Evolutionary conservation across 2,113 vertebrate species (phyloP), one percentile per base, ranked within the genome.

Genomic region (Cinclus cinclus): DNA sequence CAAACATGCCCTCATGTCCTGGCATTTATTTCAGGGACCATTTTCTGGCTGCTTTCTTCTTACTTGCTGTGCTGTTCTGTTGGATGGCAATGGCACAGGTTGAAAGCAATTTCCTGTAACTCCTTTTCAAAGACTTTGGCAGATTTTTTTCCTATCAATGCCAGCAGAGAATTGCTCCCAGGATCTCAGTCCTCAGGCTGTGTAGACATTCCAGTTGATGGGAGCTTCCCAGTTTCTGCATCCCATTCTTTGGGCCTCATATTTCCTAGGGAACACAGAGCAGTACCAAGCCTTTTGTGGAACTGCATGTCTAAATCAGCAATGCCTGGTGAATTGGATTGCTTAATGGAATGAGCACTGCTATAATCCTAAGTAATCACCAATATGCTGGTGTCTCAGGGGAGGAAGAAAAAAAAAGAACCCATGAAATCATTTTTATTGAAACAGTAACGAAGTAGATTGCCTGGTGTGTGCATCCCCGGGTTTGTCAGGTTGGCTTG

Each of bases 401-500:
- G 82, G 90, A 89, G 30, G 50, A 14, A 2, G 27, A 13, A 67
- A 80, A 90, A 93, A 62, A 94, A 63, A 65, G 41, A 71, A 47
- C 31, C 56, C 5, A 4, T 76, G 63, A 86, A 96, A 89, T 92
- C 6, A 86, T 68, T 79, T 95, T 95, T 90, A 80, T 91, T 80
- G 88, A 55, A 89, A 20, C 84, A 65, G 84, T 94, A 90, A 91
- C 10, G 35, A 95, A 88, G 87, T 59, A 41, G 81, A 87, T 91
- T 91, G 91, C 89, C 75, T 80, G 84, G 78, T 83, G 75, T 62
- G 71, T 92, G 71, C 75, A 41, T 67, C 0, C 0, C 63, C 8
- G 39, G 59, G 24, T 90, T 83, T 69, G 67, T 65, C 69, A 86
- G 23, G 3, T 10, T 70, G 63, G 31, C 33, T 90, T 76, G 67